A percentile compares a stretch with the other conserved stretches of the same genome.
Evolutionary conservation across 1,140 invertebrate species (phyloP).

Genomic region (Halesus radiatus): DNA sequence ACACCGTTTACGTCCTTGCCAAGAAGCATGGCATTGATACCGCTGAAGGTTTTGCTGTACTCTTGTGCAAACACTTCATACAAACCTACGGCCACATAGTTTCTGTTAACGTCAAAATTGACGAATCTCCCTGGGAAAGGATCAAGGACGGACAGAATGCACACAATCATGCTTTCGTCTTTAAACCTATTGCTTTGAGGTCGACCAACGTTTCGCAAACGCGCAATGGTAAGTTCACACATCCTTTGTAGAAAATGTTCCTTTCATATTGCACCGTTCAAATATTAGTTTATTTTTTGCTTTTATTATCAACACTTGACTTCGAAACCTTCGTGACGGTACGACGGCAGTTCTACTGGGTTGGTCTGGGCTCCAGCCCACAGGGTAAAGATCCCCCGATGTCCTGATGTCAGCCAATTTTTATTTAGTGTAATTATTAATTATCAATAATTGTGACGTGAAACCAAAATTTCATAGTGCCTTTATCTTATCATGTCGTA

Average conservation of each 20-base stretch:
- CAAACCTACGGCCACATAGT: slow-evolving; percentile 79
- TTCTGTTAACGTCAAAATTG: slow-evolving; percentile 76
- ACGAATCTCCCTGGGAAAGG: slow-evolving; percentile 82
- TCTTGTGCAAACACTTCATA: slow-evolving; percentile 80
- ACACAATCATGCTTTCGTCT: slow-evolving; percentile 83
- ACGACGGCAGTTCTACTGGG: too few species aligned
- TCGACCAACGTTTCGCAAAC: slow-evolving; percentile 76
- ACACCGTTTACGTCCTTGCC: slow-evolving; percentile 84
- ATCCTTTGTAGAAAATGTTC: neutral
- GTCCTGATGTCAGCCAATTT: too few species aligned
- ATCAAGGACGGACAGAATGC: slow-evolving; percentile 70
- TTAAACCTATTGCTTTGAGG: slow-evolving; percentile 74
- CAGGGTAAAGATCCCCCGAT: too few species aligned
- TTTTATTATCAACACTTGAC: too few species aligned
- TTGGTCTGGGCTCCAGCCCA: too few species aligned
- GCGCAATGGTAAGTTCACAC: slow-evolving; percentile 72
- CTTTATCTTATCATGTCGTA: too few species aligned
- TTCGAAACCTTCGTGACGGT: too few species aligned
- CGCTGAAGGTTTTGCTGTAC: slow-evolving; percentile 80
- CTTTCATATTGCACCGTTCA: too few species aligned
- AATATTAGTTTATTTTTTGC: too few species aligned
- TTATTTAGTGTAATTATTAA: too few species aligned
- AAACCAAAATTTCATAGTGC: too few species aligned
- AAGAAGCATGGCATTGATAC: slow-evolving; percentile 81
- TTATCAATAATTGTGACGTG: too few species aligned